Evolutionary conservation across 2,888 invertebrate genomes (phyloP), one percentile per base, ranked within the genome.

Genomic region (Mesorhabditis belari): DNA sequence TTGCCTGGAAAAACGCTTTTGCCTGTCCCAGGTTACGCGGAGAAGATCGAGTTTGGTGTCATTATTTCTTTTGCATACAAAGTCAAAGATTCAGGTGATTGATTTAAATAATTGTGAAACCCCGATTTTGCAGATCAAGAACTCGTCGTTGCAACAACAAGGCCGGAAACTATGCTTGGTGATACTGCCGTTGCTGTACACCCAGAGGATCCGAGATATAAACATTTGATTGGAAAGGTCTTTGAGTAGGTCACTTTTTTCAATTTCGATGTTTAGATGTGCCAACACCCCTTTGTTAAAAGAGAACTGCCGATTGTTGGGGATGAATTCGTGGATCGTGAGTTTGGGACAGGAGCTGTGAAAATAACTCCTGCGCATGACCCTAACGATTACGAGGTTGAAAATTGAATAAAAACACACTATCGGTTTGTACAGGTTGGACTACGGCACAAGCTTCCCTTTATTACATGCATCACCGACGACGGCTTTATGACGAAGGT

Each of bases 301-400:
- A 87, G 93, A 60, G 86, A 86, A 65, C 83, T 99, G 69, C 92
- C 93, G 0, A 88, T 99, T 72, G 87, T 99, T 17, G 87, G 88
- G 54, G 98, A 99, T 81, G 88, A 90, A 1, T 94, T 91, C 81
- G 98, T 99, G 1, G 96, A 98, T 77, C 89, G 88, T 84, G 87
- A 87, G 64, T 99, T 96, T 82, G 98, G 98, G 76, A 96, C 95
- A 59, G 95, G 96, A 73, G 95, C 94, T 63, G 98, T 98, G 0
- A 99, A 99, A 85, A 91, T 99, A 65, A 96, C 96, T 1, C 96
- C 98, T 0, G 95, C 93, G 2, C 98, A 98, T 83, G 95, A 98
- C 83, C 90, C 88, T 35, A 91, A 91, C 80, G 98, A 99, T 85
- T 98, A 94, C 82, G 94, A 94, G 79, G 89, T 92, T 51, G 12